Percentiles rank a stretch among this genome's conserved stretches.
Conservation (phyloP, 2,888 invertebrate genomes). For the Campoplex nolae region DNA sequence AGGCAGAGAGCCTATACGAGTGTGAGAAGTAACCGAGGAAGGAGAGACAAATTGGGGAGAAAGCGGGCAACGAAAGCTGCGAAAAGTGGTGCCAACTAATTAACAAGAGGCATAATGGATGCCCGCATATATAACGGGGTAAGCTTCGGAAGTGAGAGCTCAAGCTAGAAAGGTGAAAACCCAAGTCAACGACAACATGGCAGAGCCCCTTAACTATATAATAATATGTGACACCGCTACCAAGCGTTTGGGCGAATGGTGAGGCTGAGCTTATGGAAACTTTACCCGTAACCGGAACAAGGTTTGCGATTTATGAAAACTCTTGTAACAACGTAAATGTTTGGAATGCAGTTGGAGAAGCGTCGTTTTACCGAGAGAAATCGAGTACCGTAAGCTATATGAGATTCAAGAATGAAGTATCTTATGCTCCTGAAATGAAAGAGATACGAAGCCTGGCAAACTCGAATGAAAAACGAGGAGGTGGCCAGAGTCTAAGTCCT, state of each 20-base stretch:
- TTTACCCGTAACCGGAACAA: constrained; percentile 72
- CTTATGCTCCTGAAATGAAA: constrained; percentile 48
- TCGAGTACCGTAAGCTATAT: constrained; percentile 6
- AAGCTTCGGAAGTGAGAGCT: constrained; percentile 47
- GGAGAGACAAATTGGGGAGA: constrained; percentile 23
- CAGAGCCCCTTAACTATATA: constrained; percentile 31
- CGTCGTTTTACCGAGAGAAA: constrained; percentile 46
- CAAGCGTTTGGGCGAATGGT: constrained; percentile 48
- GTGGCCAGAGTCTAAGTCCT: constrained; percentile 7
- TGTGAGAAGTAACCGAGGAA: not conserved
- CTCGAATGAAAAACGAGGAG: constrained; percentile 27
- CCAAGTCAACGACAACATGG: constrained; percentile 48
- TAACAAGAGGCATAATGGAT: constrained; percentile 74
- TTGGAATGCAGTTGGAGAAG: constrained; percentile 70
- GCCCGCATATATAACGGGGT: constrained; percentile 56
- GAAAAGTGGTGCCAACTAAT: constrained; percentile 74
- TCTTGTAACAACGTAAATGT: constrained; percentile 75
- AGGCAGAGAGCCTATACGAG: constrained; percentile 49
- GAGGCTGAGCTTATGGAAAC: constrained; percentile 62
- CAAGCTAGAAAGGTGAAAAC: constrained; percentile 62
- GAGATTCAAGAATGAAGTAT: constrained; percentile 33
- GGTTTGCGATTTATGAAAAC: constrained; percentile 78
- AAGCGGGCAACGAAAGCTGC: constrained; percentile 46
- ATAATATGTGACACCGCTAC: constrained; percentile 23
- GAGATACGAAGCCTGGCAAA: constrained; percentile 50